Base-by-base conservation (phyloP, 2,113 vertebrate species). In the Climacteris rufus region DNA sequence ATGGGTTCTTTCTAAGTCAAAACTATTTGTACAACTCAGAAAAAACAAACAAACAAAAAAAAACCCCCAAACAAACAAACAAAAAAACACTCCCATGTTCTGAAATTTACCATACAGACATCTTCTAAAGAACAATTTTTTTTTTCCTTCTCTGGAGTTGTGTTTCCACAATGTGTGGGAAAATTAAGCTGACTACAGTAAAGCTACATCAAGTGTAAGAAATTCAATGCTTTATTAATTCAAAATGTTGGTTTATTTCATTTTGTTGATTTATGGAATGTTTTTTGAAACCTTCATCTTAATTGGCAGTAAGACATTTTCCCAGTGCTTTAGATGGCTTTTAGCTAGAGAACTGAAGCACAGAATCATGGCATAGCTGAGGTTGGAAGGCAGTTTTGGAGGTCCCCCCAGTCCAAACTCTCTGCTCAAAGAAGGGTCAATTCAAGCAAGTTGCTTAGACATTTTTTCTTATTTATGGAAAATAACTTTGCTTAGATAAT, bases 391-490 rank as follows among this genome's bases (percentile, higher is more conserved):
- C 15, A 44, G 3, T 31, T 52, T 54, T 70, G 39, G n/a, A 63
- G 22, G 15, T 45, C 6, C 0, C 12, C 27, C 11, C 1, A 5
- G 27, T 65, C 35, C 44, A 74, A 83, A 64, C 1, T 2, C 4
- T 63, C 33, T 77, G 25, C 15, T 71, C 14, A 53, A 83, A 47
- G 18, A 7, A 59, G 11, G 9, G 8, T 40, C 35, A 47, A 7
- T 53, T 66, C 22, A 70, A 53, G 35, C 37, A 64, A 25, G 11
- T 54, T 76, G 25, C 18, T 71, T 47, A 14, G 44, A 25, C 87
- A 2, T n/a, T 60, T 83, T 80, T 74, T 50, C 17, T 64, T 30
- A 39, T n/a, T 30, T 52, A 18, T 39, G 11, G 6, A 12, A 87
- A 78, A 60, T 47, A 39, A 39, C 19, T 66, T 70, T 44, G 3